These are phyloP conservation scores for Holotrichia oblita DNA, from an alignment of 1,140 invertebrate genomes.

Conservation along the genomic window DNA sequence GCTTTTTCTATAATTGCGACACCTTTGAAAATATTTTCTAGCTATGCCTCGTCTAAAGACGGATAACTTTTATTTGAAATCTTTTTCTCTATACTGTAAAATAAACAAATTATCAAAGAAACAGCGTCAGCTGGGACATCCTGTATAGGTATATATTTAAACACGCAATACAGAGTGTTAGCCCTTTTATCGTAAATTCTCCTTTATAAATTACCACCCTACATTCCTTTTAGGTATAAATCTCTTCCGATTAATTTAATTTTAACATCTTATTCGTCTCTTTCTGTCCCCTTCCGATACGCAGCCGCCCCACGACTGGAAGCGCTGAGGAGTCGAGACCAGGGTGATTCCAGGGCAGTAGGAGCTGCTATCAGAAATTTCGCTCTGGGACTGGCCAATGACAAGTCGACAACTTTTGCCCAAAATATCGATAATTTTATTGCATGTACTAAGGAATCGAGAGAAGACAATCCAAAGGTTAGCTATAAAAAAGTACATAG, in stretches of 20 bases:
- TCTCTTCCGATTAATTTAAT: slow-evolving; percentile 36
- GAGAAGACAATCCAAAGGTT: slow-evolving; percentile 85
- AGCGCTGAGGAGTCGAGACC: slow-evolving; percentile 71
- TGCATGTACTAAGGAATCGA: slow-evolving; percentile 90
- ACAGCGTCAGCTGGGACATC: too few species aligned
- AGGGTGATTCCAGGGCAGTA: slow-evolving; percentile 67
- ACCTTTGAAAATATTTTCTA: too few species aligned
- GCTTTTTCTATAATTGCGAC: too few species aligned
- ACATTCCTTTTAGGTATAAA: slow-evolving; percentile 21
- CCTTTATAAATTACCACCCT: background rate
- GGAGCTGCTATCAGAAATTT: slow-evolving; percentile 77
- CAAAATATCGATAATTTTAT: slow-evolving; percentile 95
- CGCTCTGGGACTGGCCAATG: slow-evolving; percentile 81
- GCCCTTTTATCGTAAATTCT: background rate
- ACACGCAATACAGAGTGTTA: too few species aligned
- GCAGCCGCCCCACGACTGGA: slow-evolving; percentile 76
- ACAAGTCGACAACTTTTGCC: slow-evolving; percentile 88
- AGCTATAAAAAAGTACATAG: background rate
- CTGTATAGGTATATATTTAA: too few species aligned
- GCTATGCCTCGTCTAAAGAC: too few species aligned
- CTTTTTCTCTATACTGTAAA: too few species aligned
- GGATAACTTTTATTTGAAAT: too few species aligned
- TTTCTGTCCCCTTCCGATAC: background rate
- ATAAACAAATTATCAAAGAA: too few species aligned
- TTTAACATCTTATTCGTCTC: slow-evolving; percentile 40